Percentiles rank a stretch among this genome's conserved stretches.
Conservation (phyloP, 2,888 invertebrate genomes). For the Amphipoea oculea region DNA sequence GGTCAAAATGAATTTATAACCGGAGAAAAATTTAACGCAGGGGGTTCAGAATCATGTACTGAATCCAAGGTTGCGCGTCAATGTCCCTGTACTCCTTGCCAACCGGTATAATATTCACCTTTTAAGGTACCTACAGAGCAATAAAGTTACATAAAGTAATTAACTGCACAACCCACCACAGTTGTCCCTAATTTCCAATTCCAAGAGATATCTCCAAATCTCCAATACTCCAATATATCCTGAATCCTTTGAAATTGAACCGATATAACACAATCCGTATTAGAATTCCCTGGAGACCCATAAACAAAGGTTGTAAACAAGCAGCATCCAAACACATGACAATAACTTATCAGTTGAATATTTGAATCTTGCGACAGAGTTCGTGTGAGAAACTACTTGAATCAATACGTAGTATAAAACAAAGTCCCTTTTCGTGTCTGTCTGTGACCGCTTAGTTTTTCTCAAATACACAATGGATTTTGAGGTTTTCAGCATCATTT, state of each 20-base stretch:
- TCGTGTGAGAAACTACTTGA: background rate
- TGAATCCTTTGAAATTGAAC: slow-evolving; percentile 31
- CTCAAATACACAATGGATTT: background rate
- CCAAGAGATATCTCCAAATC: slow-evolving; percentile 17
- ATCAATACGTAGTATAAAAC: background rate
- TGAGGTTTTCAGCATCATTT: background rate
- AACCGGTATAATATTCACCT: background rate
- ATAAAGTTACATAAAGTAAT: slow-evolving; percentile 18
- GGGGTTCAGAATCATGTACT: background rate
- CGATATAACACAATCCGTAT: slow-evolving; percentile 38
- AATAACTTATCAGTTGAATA: slow-evolving; percentile 17
- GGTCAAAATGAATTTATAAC: background rate
- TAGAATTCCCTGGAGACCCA: slow-evolving; percentile 32
- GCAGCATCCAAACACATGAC: slow-evolving; percentile 30
- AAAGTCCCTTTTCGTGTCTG: background rate
- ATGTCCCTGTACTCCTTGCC: background rate
- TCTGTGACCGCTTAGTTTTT: background rate
- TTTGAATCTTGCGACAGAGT: slow-evolving; percentile 12
- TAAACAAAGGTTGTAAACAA: slow-evolving; percentile 44
- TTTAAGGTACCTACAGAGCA: background rate
- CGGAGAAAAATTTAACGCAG: too few species aligned
- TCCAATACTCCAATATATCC: slow-evolving; percentile 30
- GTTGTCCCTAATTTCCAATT: slow-evolving; percentile 22
- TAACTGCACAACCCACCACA: slow-evolving; percentile 16
- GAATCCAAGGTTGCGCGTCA: background rate